Evolutionary conservation across 2,888 invertebrate species (phyloP).

Genomic region (Drosophila paranaensis): DNA sequence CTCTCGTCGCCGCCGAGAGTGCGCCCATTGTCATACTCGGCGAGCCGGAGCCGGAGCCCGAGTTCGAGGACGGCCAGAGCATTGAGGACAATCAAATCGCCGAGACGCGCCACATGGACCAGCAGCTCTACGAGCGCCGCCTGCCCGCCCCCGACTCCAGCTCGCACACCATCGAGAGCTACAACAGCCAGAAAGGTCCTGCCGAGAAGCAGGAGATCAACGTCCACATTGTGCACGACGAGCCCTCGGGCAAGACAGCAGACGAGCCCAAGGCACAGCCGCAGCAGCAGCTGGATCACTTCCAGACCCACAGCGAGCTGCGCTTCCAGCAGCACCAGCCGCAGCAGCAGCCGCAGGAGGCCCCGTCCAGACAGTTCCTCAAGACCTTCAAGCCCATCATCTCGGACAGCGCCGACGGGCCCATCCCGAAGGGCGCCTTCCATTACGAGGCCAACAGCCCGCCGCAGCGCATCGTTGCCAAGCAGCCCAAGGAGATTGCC

Average conservation of each 20-base stretch:
- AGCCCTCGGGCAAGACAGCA: conserved; percentile 40
- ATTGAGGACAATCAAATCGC: conserved; percentile 85
- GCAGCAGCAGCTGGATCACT: conserved; percentile 61
- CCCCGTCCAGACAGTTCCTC: conserved; percentile 82
- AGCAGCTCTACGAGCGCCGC: conserved; percentile 64
- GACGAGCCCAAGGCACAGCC: conserved; percentile 25
- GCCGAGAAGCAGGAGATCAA: conserved; percentile 75
- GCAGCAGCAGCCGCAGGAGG: conserved; percentile 61
- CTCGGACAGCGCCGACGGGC: conserved; percentile 48
- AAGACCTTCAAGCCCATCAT: conserved; percentile 79
- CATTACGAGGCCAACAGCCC: conserved; percentile 71
- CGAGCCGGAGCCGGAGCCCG: conserved; percentile 85
- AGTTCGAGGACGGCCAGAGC: conserved; percentile 74
- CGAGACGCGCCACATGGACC: conserved; percentile 79
- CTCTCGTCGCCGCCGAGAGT: conserved; percentile 70
- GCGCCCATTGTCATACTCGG: conserved; percentile 86
- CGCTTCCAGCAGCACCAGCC: conserved; percentile 43
- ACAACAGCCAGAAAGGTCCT: conserved; percentile 59
- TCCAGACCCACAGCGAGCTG: conserved; percentile 74
- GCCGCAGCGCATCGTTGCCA: conserved; percentile 22
- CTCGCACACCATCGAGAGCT: conserved; percentile 42
- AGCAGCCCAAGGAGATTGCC: conserved; percentile 29
- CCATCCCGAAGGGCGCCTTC: conserved; percentile 68
- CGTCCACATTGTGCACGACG: conserved; percentile 78
- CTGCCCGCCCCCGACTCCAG: conserved; percentile 43